phyloP scores from a whole-genome alignment of 2,113 vertebrate species.

The Paralichthys olivaceus region DNA sequence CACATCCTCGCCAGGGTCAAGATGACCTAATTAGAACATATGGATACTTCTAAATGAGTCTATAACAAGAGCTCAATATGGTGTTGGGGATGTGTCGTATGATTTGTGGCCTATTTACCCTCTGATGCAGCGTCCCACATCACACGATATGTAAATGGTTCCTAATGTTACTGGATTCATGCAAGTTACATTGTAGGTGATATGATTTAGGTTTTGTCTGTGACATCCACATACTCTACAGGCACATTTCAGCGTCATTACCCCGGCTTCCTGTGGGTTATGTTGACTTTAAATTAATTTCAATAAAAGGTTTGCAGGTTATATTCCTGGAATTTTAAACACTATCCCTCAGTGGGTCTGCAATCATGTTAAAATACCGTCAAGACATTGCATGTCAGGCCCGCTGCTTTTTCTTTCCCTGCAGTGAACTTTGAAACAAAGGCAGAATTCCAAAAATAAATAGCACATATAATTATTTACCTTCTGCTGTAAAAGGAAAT shows the following conservation, averaged over 20 bases:
- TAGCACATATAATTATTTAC: too few species aligned
- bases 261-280: too few species aligned
- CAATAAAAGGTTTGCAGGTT: too few species aligned
- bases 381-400: not conserved
- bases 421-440: not conserved
- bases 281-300: not conserved
- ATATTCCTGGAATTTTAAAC: too few species aligned
- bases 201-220: not conserved
- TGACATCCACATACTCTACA: not conserved
- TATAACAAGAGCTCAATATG: slow-evolving; percentile 40
- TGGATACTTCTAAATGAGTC: slow-evolving; percentile 37
- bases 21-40: slow-evolving; percentile 62
- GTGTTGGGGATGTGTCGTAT: slow-evolving; percentile 12
- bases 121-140: slow-evolving; percentile 8
- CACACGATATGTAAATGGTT: not conserved
- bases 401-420: not conserved
- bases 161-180: not conserved
- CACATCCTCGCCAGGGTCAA: slow-evolving; percentile 42
- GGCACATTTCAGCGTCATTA: not conserved
- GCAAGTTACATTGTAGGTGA: not conserved
- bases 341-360: too few species aligned
- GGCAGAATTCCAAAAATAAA: not conserved
- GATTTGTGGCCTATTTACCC: slow-evolving; percentile 32
- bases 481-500: too few species aligned
- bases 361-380: too few species aligned